phyloP scores from a whole-genome alignment of 2,888 invertebrate species.

The Tipula helvola region DNA sequence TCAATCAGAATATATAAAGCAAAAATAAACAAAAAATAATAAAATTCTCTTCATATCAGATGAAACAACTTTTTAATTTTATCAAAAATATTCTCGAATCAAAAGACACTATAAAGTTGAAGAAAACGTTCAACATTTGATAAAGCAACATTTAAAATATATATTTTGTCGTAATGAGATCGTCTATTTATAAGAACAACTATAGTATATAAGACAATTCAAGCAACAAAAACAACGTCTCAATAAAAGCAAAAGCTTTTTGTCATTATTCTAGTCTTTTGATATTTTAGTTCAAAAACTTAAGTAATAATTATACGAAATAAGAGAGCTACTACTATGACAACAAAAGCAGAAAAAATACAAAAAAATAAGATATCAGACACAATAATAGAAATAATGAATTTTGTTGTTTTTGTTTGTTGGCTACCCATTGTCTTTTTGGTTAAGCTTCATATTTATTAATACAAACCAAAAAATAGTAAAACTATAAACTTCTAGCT shows the following conservation, averaged over 20 bases:
- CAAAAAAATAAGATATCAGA: not conserved
- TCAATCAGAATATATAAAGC: not conserved
- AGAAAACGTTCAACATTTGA: not conserved
- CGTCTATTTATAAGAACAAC: not conserved
- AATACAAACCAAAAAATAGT: not conserved
- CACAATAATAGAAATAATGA: not conserved
- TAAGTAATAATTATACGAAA: not conserved
- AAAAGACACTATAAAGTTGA: not conserved
- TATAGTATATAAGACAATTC: not conserved
- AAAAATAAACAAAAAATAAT: not conserved
- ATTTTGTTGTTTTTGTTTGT: not conserved
- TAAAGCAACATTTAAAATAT: not conserved
- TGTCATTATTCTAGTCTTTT: slow-evolving; percentile 4
- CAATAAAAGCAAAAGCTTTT: not conserved
- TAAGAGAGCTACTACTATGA: not conserved
- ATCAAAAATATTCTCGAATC: not conserved
- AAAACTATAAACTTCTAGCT: too few species aligned
- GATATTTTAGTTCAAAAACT: not conserved
- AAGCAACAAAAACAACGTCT: not conserved
- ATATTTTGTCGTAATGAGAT: not conserved
- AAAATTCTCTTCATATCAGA: not conserved
- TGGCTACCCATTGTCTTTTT: not conserved
- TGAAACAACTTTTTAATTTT: not conserved
- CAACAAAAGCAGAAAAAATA: not conserved
- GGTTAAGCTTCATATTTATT: not conserved